A percentile compares a stretch with the other conserved stretches of the same genome.
phyloP scores from a whole-genome alignment of 37 sponge, comb jelly and placozoan species.

The Oscarella lobularis region DNA sequence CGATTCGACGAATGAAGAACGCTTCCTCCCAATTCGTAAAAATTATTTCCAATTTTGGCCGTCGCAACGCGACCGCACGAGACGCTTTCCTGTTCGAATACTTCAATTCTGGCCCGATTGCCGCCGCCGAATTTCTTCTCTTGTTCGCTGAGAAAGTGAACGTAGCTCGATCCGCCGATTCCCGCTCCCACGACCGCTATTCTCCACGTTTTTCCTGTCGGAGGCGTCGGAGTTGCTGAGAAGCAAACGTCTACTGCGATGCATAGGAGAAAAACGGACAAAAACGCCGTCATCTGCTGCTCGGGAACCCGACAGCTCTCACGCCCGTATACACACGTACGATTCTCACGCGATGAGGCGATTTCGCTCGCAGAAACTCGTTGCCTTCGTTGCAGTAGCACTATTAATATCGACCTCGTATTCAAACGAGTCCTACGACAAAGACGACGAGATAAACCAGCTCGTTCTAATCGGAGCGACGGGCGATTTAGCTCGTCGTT shows the following conservation, averaged over 20 bases:
- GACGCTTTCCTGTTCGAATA: slow-evolving; percentile 36
- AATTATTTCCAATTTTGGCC: slow-evolving; percentile 31
- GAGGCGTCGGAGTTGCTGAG: background rate
- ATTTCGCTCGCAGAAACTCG: too few relatives aligned
- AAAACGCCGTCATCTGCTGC: too few relatives aligned
- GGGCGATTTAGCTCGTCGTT: slow-evolving; percentile 64
- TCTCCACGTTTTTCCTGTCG: background rate
- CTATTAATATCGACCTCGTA: too few relatives aligned
- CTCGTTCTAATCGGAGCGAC: slow-evolving; percentile 38
- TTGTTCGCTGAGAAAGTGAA: slow-evolving; percentile 66
- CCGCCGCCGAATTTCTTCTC: slow-evolving; percentile 34
- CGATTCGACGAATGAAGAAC: slow-evolving; percentile 65
- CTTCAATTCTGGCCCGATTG: slow-evolving; percentile 39
- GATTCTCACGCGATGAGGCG: too few relatives aligned
- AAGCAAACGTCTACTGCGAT: too few relatives aligned
- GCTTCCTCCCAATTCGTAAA: slow-evolving; percentile 67
- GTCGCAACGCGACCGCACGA: slow-evolving; percentile 56
- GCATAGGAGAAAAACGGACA: too few relatives aligned
- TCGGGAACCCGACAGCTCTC: too few relatives aligned
- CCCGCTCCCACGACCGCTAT: slow-evolving; percentile 72
- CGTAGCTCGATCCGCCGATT: slow-evolving; percentile 56
- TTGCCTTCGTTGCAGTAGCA: too few relatives aligned
- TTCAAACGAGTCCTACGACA: too few relatives aligned
- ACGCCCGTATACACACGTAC: too few relatives aligned
- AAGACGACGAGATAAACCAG: too few relatives aligned